Base-by-base conservation (phyloP, 2,113 vertebrate species). In the Dipodomys ordii region DNA sequence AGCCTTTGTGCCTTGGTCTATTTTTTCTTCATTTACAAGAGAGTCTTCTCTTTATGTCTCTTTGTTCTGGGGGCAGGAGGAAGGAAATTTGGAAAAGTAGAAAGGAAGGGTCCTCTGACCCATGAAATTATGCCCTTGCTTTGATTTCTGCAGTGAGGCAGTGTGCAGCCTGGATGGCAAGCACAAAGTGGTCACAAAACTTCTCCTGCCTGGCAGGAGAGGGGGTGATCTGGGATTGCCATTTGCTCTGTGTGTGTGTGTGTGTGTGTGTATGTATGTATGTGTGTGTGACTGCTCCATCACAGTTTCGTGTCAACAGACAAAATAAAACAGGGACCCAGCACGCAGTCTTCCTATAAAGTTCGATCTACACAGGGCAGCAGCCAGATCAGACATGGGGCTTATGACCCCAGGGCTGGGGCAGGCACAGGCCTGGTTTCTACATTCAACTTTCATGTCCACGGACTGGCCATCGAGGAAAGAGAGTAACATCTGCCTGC, bases 21-120 rank as follows among this genome's bases (percentile, higher is more conserved):
- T 67, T 88, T 83, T 72, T 64, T 3, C 53, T 79, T 87, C 16
- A 79, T 68, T 79, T 82, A 30, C 68, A 65, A 12, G 22, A 90
- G 32, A 82, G 73, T 73, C 78, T 81, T 77, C 67, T 89, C 69
- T 88, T 78, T 72, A 65, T n/a, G 20, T 85, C 2, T 62, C 88
- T 85, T 44, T 8, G 25, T 64, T 35, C 60, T 7, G 22, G 12
- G 27, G 6, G 0, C 4, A 60, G 74, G 68, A 72, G 35, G 86
- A 68, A 88, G 74, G 71, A 39, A 57, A 57, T 13, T 32, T 12
- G 16, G 62, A 30, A 71, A 27, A 62, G 27, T 7, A 65, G 77
- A 91, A 53, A 44, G 28, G 0, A 1, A 11, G 35, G 11, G 35
- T 30, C 46, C 23, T 30, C 25, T 27, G 69, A 23, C 25, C 46